These are phyloP conservation scores for Himantopus leucocephalus DNA, from an alignment of 2,113 vertebrate genomes.

Conservation along the genomic window DNA sequence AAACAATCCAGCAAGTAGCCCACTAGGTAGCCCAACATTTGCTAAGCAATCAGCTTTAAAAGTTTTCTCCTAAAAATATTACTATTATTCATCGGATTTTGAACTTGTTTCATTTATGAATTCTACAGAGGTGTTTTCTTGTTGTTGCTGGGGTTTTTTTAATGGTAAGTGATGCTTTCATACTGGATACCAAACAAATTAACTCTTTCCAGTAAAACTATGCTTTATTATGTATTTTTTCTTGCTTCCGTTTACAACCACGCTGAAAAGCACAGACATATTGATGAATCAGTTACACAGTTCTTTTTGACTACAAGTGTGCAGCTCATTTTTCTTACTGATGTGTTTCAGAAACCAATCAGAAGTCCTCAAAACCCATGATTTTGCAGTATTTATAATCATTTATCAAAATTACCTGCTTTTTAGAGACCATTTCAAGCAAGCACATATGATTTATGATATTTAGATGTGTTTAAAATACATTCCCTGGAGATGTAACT, in stretches of 20 bases:
- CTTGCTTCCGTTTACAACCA: background rate
- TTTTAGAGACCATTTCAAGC: conserved; percentile 62
- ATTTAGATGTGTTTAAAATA: conserved; percentile 62
- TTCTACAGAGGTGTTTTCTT: background rate
- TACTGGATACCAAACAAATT: conserved; percentile 3
- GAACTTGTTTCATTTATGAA: background rate
- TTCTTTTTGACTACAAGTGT: conserved; percentile 46
- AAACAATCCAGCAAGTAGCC: background rate
- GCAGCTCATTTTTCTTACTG: conserved; percentile 63
- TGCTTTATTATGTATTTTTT: conserved; percentile 15
- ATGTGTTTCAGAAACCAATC: conserved; percentile 62
- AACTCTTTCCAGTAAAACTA: conserved; percentile 10
- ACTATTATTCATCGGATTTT: background rate
- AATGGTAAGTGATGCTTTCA: background rate
- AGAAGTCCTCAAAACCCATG: conserved; percentile 60
- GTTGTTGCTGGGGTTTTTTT: background rate
- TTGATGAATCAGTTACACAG: conserved; percentile 59
- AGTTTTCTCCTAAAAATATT: background rate
- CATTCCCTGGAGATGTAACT: conserved; percentile 25
- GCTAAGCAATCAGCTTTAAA: background rate
- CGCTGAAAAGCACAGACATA: conserved; percentile 44
- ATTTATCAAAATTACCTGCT: conserved; percentile 69
- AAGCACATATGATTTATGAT: conserved; percentile 62
- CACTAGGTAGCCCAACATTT: background rate
- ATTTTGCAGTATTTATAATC: conserved; percentile 65